Percentiles rank a stretch among this genome's conserved stretches.
These are phyloP conservation scores for Drosophila subobscura DNA, from an alignment of 1,140 invertebrate genomes.

Conservation along the genomic window DNA sequence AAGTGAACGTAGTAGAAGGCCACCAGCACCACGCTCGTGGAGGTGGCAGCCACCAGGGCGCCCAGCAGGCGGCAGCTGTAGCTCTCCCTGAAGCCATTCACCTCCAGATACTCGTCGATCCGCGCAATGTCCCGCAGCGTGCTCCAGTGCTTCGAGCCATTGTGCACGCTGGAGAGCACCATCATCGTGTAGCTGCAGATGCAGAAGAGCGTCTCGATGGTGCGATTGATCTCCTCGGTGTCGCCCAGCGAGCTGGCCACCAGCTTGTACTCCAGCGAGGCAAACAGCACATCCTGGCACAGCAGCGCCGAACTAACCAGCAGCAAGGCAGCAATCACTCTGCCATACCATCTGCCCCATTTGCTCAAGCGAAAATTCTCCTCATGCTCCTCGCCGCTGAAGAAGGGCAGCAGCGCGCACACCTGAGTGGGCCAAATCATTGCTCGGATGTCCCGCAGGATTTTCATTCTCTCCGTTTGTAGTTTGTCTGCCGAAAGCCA, in stretches of 20 bases:
- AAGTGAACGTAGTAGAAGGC: slow-evolving; percentile 68
- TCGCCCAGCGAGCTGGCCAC: slow-evolving; percentile 57
- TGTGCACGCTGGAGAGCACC: slow-evolving; percentile 47
- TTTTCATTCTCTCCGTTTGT: slow-evolving; percentile 42
- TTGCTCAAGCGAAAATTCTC: slow-evolving; percentile 30
- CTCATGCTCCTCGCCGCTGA: slow-evolving; percentile 32
- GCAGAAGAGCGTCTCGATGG: slow-evolving; percentile 70
- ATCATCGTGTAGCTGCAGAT: slow-evolving; percentile 67
- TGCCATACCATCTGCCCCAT: slow-evolving; percentile 46
- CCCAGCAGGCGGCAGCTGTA: slow-evolving; percentile 54
- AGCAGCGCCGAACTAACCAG: slow-evolving; percentile 32
- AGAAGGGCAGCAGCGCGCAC: slow-evolving; percentile 50
- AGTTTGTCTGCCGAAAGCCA: no score
- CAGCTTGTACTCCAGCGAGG: slow-evolving; percentile 48
- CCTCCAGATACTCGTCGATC: slow-evolving; percentile 56
- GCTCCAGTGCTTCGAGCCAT: slow-evolving; percentile 51
- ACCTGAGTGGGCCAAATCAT: slow-evolving; percentile 45
- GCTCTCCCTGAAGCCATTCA: slow-evolving; percentile 31
- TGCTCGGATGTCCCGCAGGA: slow-evolving; percentile 37
- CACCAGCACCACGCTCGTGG: slow-evolving; percentile 43
- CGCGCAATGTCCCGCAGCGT: slow-evolving; percentile 49
- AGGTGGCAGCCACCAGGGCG: slow-evolving; percentile 19
- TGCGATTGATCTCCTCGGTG: slow-evolving; percentile 67
- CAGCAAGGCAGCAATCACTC: slow-evolving; percentile 23
- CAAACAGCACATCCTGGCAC: slow-evolving; percentile 55